These are phyloP conservation scores for Benitochromis conjunctus DNA, from an alignment of 2,113 vertebrate genomes.

Conservation along the genomic window DNA sequence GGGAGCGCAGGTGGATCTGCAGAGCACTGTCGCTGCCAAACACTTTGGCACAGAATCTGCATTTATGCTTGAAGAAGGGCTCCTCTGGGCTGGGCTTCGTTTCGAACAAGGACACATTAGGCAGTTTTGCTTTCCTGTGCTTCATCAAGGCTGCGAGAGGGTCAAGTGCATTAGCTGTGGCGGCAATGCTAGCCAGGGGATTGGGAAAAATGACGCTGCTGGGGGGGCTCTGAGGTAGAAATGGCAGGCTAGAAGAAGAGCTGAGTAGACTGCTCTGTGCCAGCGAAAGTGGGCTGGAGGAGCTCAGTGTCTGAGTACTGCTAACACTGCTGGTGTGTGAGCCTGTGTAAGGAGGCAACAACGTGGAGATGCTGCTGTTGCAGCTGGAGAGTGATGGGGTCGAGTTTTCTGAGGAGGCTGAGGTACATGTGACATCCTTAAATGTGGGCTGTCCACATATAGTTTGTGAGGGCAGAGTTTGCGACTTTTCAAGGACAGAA, in stretches of 20 bases:
- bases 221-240: slow-evolving; percentile 93
- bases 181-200: slow-evolving; percentile 91
- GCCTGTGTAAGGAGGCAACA: slow-evolving; percentile 67
- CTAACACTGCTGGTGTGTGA: slow-evolving; percentile 60
- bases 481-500: slow-evolving; percentile 69
- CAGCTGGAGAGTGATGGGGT: slow-evolving; percentile 62
- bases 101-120: slow-evolving; percentile 87
- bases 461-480: slow-evolving; percentile 72
- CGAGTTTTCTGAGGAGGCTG: slow-evolving; percentile 64
- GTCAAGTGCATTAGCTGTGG: slow-evolving; percentile 89
- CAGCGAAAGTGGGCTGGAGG: slow-evolving; percentile 76
- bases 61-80: slow-evolving; percentile 98
- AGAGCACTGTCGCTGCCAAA: slow-evolving; percentile 98
- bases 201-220: slow-evolving; percentile 95
- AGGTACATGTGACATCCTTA: slow-evolving; percentile 64
- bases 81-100: slow-evolving; percentile 89
- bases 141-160: slow-evolving; percentile 91
- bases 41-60: slow-evolving; percentile 98
- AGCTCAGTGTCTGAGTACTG: slow-evolving; percentile 71
- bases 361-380: slow-evolving; percentile 60
- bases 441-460: slow-evolving; percentile 70
- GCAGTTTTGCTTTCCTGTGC: slow-evolving; percentile 89
- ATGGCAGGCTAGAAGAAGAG: slow-evolving; percentile 82
- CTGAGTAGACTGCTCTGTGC: slow-evolving; percentile 78
- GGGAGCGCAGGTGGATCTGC: slow-evolving; percentile 97